Evolutionary conservation across 2,888 invertebrate species (phyloP), one percentile per base, ranked within the genome.

Genomic region (Cerastis leucographa): DNA sequence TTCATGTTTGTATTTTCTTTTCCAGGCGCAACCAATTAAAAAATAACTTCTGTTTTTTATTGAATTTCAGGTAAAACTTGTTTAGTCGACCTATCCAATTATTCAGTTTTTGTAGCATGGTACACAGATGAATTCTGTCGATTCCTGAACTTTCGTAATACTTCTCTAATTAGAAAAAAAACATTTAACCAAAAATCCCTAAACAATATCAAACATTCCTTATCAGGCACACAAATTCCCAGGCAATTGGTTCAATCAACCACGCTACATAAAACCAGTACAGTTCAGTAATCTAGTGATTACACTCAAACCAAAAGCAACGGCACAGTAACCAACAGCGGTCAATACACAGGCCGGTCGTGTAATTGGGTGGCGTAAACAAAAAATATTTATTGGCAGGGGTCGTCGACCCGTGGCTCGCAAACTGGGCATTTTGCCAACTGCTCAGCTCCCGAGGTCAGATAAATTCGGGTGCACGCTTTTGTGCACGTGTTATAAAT

Each of bases 381-480:
- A 91, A 93, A 92, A 92, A 91, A 89, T 90, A 91, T 90, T 91
- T 92, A 91, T 92, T 90, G 87, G 85, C 80, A 69, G 80, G 72
- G 92, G 88, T 71, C 89, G 80, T 87, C 88, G 89, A 91, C 91
- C 92, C 74, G 29, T 25, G 65, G 51, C 74, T 35, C 69, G 61
- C 59, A 51, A 62, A 25, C 66, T 65, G 71, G 87, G 88, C 87
- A 76, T 25, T 11, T 35, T 17, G 81, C 86, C 86, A 88, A 83
- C 76, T 76, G 62, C 81, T 77, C 68, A 83, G 72, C 51, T 51
- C 74, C 44, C 51, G 85, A 74, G 86, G 87, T 87, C 87, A 88
- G 88, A 91, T 89, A 91, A 91, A 92, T 91, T 90, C 86, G 90
- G 87, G 85, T 74, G 62, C 85, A 86, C 81, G 86, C 87, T 89